Evolutionary conservation across 2,797 vertebrate genomes (phyloP), one percentile per base, ranked within the genome.

Genomic region (Momotus momota): DNA sequence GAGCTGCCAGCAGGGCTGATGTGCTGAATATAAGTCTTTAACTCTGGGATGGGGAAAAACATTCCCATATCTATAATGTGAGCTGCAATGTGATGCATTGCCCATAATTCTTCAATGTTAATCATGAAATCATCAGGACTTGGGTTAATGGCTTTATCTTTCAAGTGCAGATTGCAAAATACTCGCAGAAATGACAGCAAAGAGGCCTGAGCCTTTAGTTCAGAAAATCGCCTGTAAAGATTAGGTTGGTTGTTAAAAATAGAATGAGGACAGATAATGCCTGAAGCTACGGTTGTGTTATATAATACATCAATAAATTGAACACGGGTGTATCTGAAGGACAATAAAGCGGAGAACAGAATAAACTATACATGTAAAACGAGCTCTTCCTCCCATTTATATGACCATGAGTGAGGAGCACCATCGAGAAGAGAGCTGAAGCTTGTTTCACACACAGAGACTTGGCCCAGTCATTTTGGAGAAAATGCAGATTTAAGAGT

Each of bases 251-350:
- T 91, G 74, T 57, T 94, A 80, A 83, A 95, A 94, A 94, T 20
- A 93, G 80, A 54, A 51, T 45, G 82, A 88, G 82, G 86, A 78
- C 65, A 86, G 89, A 94, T 55, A 81, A 19, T 23, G 94, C 93
- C 93, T 91, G 73, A 14, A 96, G 93, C 90, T 88, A 54, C 4
- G 8, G 62, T 81, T 88, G n/a, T 23, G 4, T 97, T 94, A 79
- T 35, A 33, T 73, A 95, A 93, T 46, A 57, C 70, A 90, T 88
- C 80, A 60, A 92, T 95, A 66, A 54, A 90, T 51, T 49, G 81
- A 86, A 55, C 43, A 2, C 71, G 51, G 41, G 31, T 19, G 33
- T n/a, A 1, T 57, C 65, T 86, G 90, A 96, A 88, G 86, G 86
- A 20, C 70, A 22, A 8, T n/a, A 3, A 43, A 90, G 54, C 26